Percentiles rank a stretch among this genome's conserved stretches.
These are phyloP conservation scores for Apamea sordens DNA, from an alignment of 2,888 invertebrate genomes.

Conservation along the genomic window DNA sequence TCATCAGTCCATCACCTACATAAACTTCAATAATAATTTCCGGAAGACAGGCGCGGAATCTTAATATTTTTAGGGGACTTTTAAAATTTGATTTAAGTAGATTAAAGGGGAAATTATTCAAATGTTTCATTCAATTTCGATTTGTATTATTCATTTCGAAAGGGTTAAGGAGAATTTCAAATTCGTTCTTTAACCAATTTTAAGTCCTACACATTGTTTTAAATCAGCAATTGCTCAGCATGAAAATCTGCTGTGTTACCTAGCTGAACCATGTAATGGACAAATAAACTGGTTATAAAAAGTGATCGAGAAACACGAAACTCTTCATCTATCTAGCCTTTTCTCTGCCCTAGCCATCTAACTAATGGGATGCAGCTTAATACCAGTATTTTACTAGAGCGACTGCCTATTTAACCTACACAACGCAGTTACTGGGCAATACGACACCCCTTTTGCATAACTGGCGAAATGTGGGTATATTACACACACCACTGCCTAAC, in stretches of 20 bases:
- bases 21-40: not conserved
- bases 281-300: not conserved
- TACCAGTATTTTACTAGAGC: not conserved
- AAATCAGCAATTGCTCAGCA: not conserved
- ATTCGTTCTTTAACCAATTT: not conserved
- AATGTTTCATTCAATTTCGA: not conserved
- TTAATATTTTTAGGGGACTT: not conserved
- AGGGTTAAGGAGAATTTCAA: not conserved
- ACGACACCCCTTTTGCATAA: not conserved
- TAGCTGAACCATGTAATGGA: not conserved
- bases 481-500: no score
- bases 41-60: no score
- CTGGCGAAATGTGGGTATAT: no score
- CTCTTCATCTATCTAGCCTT: not conserved
- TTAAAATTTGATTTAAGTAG: not conserved
- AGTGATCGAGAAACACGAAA: not conserved
- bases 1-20: not conserved
- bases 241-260: not conserved
- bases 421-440: not conserved
- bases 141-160: not conserved
- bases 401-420: not conserved
- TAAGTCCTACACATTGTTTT: not conserved
- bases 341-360: not conserved
- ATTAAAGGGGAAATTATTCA: not conserved
- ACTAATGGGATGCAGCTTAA: no score